These are phyloP conservation scores for Smithornis capensis DNA, from an alignment of 2,113 vertebrate genomes.

Conservation along the genomic window DNA sequence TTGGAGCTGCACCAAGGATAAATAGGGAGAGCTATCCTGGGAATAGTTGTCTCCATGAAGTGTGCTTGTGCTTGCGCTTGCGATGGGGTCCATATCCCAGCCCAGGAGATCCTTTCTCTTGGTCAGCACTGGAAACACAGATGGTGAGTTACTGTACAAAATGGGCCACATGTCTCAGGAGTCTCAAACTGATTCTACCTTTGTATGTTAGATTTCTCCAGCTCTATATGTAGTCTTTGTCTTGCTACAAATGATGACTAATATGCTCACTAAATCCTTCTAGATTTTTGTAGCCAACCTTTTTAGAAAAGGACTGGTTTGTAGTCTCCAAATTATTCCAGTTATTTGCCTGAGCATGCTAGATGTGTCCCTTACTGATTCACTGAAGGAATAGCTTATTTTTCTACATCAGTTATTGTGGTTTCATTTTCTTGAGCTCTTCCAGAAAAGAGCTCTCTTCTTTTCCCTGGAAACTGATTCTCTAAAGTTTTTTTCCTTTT, in stretches of 20 bases:
- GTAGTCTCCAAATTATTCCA: neutral
- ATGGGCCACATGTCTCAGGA: neutral
- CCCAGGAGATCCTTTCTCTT: neutral
- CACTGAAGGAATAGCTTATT: neutral
- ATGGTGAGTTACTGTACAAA: neutral
- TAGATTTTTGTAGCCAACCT: neutral
- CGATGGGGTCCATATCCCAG: neutral
- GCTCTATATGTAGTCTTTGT: neutral
- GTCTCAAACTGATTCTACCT: neutral
- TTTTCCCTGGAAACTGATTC: neutral
- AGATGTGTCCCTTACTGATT: neutral
- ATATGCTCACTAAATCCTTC: neutral
- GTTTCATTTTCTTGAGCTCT: neutral
- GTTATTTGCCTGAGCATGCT: neutral
- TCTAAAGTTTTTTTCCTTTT: neutral
- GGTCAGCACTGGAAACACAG: neutral
- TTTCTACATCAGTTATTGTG: neutral
- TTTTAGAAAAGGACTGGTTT: neutral
- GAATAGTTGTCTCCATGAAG: accelerated
- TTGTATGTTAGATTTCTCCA: neutral
- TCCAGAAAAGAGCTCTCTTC: neutral
- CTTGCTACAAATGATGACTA: neutral
- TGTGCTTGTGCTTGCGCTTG: too few relatives aligned
- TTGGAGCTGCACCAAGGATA: neutral
- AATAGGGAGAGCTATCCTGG: accelerated